A percentile compares a stretch with the other conserved stretches of the same genome.
Evolutionary conservation across 1,140 invertebrate genomes (phyloP).

Genomic region (Drosophila santomea): DNA sequence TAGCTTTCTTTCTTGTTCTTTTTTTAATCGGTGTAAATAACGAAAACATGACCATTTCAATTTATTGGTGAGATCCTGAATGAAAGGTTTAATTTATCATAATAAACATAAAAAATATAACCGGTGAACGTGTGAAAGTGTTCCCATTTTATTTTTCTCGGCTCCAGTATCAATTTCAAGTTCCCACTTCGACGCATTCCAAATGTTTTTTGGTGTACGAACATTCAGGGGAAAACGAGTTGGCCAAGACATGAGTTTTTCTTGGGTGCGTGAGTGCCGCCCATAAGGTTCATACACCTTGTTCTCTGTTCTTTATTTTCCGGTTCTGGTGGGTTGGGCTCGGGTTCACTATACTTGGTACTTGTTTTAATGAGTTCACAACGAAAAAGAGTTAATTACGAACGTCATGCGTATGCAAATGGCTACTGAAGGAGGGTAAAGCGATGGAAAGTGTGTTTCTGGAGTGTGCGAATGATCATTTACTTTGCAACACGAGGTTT

Average conservation of each 20-base stretch:
- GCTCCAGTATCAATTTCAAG: conserved; percentile 63
- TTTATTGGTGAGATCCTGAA: conserved; percentile 32
- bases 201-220: conserved; percentile 26
- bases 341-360: conserved; percentile 29
- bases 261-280: conserved; percentile 34
- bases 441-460: conserved; percentile 68
- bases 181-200: conserved; percentile 44
- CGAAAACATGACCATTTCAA: conserved; percentile 21
- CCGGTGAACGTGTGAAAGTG: conserved; percentile 66
- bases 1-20: background rate
- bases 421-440: conserved; percentile 3
- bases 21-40: conserved; percentile 22
- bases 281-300: conserved; percentile 40
- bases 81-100: conserved; percentile 10
- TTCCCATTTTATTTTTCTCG: conserved; percentile 64
- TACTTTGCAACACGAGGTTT: background rate
- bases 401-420: conserved; percentile 67
- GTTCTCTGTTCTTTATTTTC: background rate
- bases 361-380: conserved; percentile 50
- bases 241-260: conserved; percentile 25
- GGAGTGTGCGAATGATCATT: conserved; percentile 71
- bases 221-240: conserved; percentile 11
- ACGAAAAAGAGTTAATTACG: conserved; percentile 58
- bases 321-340: conserved; percentile 19
- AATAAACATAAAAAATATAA: conserved; percentile 1